Conservation (phyloP, 30 jellyfish, hydroid and myxozoan species). For the Pelagia noctiluca region DNA sequence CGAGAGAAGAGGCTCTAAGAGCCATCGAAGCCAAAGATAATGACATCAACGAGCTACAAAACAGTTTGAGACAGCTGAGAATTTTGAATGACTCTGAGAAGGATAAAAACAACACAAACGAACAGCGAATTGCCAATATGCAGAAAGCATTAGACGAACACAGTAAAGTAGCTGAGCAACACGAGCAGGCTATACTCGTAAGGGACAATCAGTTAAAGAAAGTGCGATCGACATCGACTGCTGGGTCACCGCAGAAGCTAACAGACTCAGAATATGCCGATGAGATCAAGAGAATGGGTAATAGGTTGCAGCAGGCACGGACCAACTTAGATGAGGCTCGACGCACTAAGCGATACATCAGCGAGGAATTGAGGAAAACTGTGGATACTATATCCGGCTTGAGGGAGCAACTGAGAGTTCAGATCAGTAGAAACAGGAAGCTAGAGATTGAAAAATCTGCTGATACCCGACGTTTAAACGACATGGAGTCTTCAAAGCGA, state of each 20-base stretch:
- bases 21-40: constrained; percentile 41
- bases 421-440: constrained; percentile 33
- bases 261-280: constrained; percentile 36
- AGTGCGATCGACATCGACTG: constrained; percentile 47
- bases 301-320: constrained; percentile 44
- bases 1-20: constrained; percentile 46
- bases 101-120: constrained; percentile 35
- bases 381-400: constrained; percentile 33
- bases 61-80: constrained; percentile 21
- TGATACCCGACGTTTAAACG: constrained; percentile 40
- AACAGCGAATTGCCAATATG: constrained; percentile 36
- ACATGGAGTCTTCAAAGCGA: constrained; percentile 17
- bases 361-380: constrained; percentile 58
- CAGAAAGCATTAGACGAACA: constrained; percentile 27
- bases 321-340: constrained; percentile 51
- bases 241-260: constrained; percentile 40
- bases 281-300: constrained; percentile 29
- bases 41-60: constrained; percentile 27
- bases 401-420: constrained; percentile 53
- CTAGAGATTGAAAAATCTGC: constrained; percentile 3
- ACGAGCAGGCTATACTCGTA: constrained; percentile 68
- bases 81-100: constrained; percentile 60
- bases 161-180: constrained; percentile 27
- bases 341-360: constrained; percentile 41
- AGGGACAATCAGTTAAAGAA: constrained; percentile 57